These are phyloP conservation scores for Tor tambroides DNA, from an alignment of 2,113 vertebrate genomes.

Conservation along the genomic window DNA sequence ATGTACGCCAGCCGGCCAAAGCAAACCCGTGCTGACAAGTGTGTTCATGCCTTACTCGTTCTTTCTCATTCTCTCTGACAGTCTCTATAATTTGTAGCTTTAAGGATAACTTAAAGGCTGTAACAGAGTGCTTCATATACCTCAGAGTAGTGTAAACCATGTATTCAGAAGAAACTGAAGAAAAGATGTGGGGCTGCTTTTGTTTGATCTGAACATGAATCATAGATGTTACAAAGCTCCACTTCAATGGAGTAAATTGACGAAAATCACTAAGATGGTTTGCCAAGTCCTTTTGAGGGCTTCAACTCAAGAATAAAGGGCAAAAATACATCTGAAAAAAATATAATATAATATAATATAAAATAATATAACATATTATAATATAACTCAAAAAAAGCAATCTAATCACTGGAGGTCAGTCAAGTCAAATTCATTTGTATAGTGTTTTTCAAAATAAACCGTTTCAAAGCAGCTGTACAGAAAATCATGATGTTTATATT, in stretches of 20 bases:
- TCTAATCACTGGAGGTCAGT: neutral
- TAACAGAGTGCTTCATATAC: neutral
- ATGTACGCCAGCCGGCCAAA: constrained; percentile 15
- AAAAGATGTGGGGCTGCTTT: neutral
- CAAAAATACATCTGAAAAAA: neutral
- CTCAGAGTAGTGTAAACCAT: neutral
- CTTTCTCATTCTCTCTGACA: constrained; percentile 12
- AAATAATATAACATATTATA: neutral
- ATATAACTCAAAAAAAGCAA: neutral
- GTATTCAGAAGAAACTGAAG: neutral
- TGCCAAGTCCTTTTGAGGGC: neutral
- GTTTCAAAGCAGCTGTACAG: no score
- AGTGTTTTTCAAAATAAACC: no score
- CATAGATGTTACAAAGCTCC: constrained; percentile 2
- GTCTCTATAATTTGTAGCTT: constrained; percentile 34
- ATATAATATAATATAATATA: neutral
- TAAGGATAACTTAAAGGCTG: neutral
- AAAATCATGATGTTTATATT: no score
- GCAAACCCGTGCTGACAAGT: neutral
- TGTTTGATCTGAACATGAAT: constrained; percentile 17
- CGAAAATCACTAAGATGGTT: neutral
- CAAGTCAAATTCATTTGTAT: no score
- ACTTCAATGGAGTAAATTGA: neutral
- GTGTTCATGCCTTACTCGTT: neutral
- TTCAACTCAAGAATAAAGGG: neutral